These are phyloP conservation scores for Arion vulgaris DNA, from an alignment of 1,140 invertebrate genomes.

Conservation along the genomic window DNA sequence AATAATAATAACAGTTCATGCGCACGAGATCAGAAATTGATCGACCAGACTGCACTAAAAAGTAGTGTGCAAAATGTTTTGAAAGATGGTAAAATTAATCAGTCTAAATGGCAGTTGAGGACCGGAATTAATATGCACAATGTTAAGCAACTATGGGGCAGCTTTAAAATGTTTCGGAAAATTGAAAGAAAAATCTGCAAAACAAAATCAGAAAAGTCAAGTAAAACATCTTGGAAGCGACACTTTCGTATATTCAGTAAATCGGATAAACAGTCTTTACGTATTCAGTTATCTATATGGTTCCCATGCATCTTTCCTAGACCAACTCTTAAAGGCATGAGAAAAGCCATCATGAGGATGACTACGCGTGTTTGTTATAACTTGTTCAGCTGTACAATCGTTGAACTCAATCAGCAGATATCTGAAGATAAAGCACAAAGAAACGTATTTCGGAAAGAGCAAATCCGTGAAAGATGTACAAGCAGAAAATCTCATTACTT, in stretches of 20 bases:
- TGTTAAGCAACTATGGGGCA: not conserved
- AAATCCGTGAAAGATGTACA: not conserved
- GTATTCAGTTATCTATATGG: not conserved
- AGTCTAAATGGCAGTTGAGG: not conserved
- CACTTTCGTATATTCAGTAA: not conserved
- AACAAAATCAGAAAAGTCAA: not conserved
- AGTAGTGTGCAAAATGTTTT: not conserved
- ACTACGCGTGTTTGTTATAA: not conserved
- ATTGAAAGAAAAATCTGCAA: not conserved
- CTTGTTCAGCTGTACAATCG: not conserved
- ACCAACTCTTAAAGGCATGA: not conserved
- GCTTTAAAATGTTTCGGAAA: not conserved
- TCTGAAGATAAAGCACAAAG: not conserved
- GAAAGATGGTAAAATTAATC: conserved; percentile 1
- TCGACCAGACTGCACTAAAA: not conserved
- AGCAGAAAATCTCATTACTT: not conserved
- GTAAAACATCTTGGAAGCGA: not conserved
- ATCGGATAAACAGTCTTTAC: not conserved
- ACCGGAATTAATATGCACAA: not conserved
- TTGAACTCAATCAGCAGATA: not conserved
- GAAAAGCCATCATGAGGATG: not conserved
- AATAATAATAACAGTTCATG: too few relatives aligned
- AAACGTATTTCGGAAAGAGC: not conserved
- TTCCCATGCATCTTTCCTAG: not conserved
- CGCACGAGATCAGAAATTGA: not conserved